These are phyloP conservation scores for Tragulus kanchil DNA, from an alignment of 2,113 vertebrate genomes.

Conservation along the genomic window DNA sequence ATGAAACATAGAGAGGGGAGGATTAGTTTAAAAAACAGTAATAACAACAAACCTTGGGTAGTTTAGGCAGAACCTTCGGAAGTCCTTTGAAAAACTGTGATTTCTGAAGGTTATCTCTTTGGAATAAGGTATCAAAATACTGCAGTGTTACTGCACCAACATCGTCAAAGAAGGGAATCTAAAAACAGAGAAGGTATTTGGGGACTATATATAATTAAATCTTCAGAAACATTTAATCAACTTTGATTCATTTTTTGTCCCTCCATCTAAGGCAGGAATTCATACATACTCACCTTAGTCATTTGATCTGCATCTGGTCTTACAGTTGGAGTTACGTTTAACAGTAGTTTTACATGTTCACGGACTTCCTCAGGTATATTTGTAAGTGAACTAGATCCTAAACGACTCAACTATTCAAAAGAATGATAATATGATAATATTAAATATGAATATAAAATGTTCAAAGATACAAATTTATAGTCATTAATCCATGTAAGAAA, in stretches of 20 bases:
- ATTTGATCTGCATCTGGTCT: conserved; percentile 99
- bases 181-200: conserved; percentile 74
- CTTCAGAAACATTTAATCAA: conserved; percentile 43
- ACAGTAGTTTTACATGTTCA: conserved; percentile 96
- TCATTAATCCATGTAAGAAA: background rate
- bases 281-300: conserved; percentile 93
- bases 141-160: conserved; percentile 97
- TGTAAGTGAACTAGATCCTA: conserved; percentile 92
- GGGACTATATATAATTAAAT: background rate
- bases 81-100: conserved; percentile 99
- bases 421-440: conserved; percentile 31
- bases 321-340: conserved; percentile 95
- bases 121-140: conserved; percentile 99
- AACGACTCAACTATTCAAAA: conserved; percentile 93
- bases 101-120: conserved; percentile 99
- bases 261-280: background rate
- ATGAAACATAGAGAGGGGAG: background rate
- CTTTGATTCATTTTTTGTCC: conserved; percentile 7
- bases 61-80: conserved; percentile 96
- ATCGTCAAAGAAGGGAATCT: conserved; percentile 99
- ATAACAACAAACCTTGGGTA: conserved; percentile 93
- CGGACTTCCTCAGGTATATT: conserved; percentile 95
- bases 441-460: conserved; percentile 73
- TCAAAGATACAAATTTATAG: background rate
- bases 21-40: background rate